Conservation (phyloP, 2,797 vertebrate species). For the Holocentrus rufus region DNA sequence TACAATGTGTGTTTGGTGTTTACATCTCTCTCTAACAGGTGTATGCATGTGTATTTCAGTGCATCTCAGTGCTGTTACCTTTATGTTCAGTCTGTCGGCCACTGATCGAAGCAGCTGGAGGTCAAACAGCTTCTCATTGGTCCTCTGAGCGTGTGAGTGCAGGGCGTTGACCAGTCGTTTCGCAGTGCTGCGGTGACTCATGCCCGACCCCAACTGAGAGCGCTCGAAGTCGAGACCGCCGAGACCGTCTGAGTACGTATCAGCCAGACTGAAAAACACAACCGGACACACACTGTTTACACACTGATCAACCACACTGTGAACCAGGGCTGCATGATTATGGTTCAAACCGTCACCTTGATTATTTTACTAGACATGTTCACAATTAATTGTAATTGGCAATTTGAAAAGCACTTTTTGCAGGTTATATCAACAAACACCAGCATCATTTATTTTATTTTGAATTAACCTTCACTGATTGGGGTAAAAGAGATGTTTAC, state of each 20-base stretch:
- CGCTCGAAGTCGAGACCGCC: conserved; percentile 96
- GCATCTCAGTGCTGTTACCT: conserved; percentile 76
- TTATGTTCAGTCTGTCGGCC: conserved; percentile 86
- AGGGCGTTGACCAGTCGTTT: conserved; percentile 91
- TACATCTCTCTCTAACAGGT: neutral
- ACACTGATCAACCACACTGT: neutral
- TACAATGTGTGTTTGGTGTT: neutral
- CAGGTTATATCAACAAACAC: no score
- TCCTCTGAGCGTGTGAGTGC: conserved; percentile 88
- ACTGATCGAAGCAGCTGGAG: conserved; percentile 87
- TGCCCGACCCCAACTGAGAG: conserved; percentile 94
- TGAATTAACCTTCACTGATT: no score
- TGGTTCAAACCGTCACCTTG: no score
- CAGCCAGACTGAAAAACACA: conserved; percentile 84
- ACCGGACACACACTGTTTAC: neutral
- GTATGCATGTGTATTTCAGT: neutral
- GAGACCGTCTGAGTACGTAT: conserved; percentile 95
- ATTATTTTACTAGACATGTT: no score
- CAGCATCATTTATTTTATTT: no score
- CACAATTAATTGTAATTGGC: no score
- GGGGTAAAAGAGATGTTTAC: no score
- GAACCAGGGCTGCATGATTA: no score
- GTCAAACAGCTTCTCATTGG: conserved; percentile 90
- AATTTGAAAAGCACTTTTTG: no score
- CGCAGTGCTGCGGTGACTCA: conserved; percentile 92